phyloP scores from a whole-genome alignment of 1,140 invertebrate genomes.

The Drosophila subpulchrella region DNA sequence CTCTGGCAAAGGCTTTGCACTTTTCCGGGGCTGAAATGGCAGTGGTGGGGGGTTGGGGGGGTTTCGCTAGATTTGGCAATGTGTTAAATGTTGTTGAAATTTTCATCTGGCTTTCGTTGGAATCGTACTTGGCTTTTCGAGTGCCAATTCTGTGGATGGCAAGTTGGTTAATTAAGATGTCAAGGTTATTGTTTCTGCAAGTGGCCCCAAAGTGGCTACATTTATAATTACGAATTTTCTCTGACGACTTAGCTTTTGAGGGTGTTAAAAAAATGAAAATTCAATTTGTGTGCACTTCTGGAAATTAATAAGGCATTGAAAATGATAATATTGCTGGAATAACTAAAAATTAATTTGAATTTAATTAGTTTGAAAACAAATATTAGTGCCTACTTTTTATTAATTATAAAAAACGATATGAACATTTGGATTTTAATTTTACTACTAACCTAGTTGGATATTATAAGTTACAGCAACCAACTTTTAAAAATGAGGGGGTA shows the following conservation, averaged over 20 bases:
- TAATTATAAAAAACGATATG: too few species aligned
- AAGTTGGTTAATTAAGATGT: slow-evolving; percentile 77
- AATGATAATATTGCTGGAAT: neutral
- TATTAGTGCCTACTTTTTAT: too few species aligned
- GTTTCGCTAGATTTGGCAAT: slow-evolving; percentile 79
- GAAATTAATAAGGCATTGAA: neutral
- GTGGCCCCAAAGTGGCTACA: slow-evolving; percentile 20
- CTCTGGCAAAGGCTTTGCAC: slow-evolving; percentile 29
- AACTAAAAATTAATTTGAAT: too few species aligned
- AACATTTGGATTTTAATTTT: too few species aligned
- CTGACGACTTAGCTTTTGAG: neutral
- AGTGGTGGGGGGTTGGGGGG: too few species aligned
- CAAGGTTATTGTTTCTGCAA: slow-evolving; percentile 57
- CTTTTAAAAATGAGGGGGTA: too few species aligned
- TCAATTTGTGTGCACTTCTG: neutral
- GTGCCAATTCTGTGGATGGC: slow-evolving; percentile 50
- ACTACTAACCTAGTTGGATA: too few species aligned
- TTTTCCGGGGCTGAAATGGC: slow-evolving; percentile 10
- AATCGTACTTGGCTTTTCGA: slow-evolving; percentile 57
- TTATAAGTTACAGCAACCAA: too few species aligned
- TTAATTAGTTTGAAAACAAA: too few species aligned
- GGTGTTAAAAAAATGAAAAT: neutral
- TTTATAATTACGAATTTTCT: slow-evolving; percentile 30
- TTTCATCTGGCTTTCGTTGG: slow-evolving; percentile 42
- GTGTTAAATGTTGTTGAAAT: slow-evolving; percentile 82